phyloP scores from a whole-genome alignment of 2,113 vertebrate species.

The Cololabis saira region DNA sequence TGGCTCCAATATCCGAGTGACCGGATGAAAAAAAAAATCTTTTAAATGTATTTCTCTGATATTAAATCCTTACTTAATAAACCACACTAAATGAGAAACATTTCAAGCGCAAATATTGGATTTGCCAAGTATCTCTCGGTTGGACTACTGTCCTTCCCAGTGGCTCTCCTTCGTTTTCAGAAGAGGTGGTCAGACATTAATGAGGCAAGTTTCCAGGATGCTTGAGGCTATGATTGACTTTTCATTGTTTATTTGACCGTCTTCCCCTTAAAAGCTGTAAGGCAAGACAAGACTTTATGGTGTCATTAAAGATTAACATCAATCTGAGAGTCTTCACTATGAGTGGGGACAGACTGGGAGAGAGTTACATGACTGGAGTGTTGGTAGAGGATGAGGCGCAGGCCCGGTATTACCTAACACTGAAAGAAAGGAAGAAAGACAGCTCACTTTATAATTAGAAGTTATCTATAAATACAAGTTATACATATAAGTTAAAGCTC shows the following conservation, averaged over 20 bases:
- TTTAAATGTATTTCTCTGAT: background rate
- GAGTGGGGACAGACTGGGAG: slow-evolving; percentile 30
- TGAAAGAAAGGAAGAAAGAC: slow-evolving; percentile 1
- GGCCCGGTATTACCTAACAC: slow-evolving; percentile 3
- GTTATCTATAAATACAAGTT: too few relatives aligned
- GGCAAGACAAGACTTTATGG: slow-evolving; percentile 42
- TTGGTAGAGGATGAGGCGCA: background rate
- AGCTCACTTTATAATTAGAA: too few relatives aligned
- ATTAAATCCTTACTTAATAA: too few relatives aligned
- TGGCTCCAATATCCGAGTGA: too few relatives aligned
- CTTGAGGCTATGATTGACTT: slow-evolving; percentile 61
- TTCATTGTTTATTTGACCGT: slow-evolving; percentile 55
- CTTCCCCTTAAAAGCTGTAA: slow-evolving; percentile 37
- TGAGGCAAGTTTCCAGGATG: slow-evolving; percentile 39
- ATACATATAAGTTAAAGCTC: too few relatives aligned
- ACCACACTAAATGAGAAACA: too few relatives aligned
- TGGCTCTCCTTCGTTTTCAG: slow-evolving; percentile 28
- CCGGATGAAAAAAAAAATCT: background rate
- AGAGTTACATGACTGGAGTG: background rate
- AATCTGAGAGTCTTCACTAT: slow-evolving; percentile 19
- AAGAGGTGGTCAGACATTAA: slow-evolving; percentile 39
- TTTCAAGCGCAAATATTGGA: background rate
- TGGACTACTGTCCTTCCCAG: slow-evolving; percentile 21
- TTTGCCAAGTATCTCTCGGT: slow-evolving; percentile 4
- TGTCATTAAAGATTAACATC: slow-evolving; percentile 44